Evolutionary conservation across 2,888 invertebrate species (phyloP).

Genomic region (Agriotes lineatus): DNA sequence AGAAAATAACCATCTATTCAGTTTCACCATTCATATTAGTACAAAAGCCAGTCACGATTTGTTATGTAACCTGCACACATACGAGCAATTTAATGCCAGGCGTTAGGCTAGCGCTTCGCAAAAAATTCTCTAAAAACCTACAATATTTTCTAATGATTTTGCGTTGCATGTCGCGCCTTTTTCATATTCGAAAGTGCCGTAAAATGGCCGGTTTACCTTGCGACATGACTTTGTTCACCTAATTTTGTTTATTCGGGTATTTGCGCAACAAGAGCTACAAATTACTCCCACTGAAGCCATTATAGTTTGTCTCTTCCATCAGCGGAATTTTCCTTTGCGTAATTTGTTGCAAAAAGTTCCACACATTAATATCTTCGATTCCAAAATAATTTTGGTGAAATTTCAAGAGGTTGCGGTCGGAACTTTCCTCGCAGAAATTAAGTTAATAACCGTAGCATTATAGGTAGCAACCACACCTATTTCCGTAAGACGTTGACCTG

Average conservation of each 20-base stretch:
- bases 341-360: constrained; percentile 1
- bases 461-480: constrained; percentile 21
- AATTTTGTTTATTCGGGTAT: constrained; percentile 17
- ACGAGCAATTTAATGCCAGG: too few species aligned
- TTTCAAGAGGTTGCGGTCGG: background rate
- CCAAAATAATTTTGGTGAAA: too few species aligned
- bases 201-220: constrained; percentile 15
- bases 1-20: too few species aligned
- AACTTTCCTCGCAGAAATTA: background rate
- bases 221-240: constrained; percentile 9
- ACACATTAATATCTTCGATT: background rate
- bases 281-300: constrained; percentile 11
- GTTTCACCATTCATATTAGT: too few species aligned
- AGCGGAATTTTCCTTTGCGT: background rate
- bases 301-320: background rate
- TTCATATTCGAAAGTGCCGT: constrained; percentile 15
- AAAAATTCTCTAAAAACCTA: too few species aligned
- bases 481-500: constrained; percentile 25
- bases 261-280: constrained; percentile 13
- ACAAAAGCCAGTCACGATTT: too few species aligned
- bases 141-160: background rate
- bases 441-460: too few species aligned
- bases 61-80: too few species aligned
- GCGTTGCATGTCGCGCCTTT: background rate
- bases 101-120: too few species aligned